These are phyloP conservation scores for Callocephalon fimbriatum DNA, from an alignment of 2,113 vertebrate species.

Conservation along the genomic window DNA sequence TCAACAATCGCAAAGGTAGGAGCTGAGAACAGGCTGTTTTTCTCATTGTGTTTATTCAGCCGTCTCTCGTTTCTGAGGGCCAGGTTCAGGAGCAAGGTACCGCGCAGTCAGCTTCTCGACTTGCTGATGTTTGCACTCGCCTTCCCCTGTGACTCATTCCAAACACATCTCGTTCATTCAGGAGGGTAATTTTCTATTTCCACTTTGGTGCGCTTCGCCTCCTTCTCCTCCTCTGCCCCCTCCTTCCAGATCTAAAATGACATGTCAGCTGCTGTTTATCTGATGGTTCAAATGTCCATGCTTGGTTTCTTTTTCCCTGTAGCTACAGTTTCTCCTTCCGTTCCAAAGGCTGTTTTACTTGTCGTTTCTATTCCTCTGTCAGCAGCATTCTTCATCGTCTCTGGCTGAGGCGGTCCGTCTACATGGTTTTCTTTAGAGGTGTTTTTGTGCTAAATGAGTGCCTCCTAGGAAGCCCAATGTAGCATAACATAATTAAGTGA, in stretches of 20 bases:
- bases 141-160: slow-evolving; percentile 74
- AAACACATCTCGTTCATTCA: slow-evolving; percentile 67
- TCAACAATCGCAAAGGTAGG: background rate
- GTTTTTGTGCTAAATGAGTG: slow-evolving; percentile 75
- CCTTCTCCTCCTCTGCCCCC: slow-evolving; percentile 21
- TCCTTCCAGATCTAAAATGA: slow-evolving; percentile 65
- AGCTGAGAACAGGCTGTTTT: background rate
- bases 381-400: slow-evolving; percentile 64
- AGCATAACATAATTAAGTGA: slow-evolving; percentile 76
- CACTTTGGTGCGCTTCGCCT: slow-evolving; percentile 66
- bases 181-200: slow-evolving; percentile 75
- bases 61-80: slow-evolving; percentile 32
- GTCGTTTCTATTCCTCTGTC: slow-evolving; percentile 67
- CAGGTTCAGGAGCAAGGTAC: slow-evolving; percentile 38
- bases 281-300: slow-evolving; percentile 68
- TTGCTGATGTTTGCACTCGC: slow-evolving; percentile 71
- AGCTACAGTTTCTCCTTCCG: slow-evolving; percentile 52
- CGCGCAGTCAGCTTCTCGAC: slow-evolving; percentile 57
- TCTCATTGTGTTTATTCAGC: slow-evolving; percentile 45
- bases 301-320: slow-evolving; percentile 45
- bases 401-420: slow-evolving; percentile 66
- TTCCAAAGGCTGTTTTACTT: slow-evolving; percentile 67
- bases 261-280: slow-evolving; percentile 72
- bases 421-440: slow-evolving; percentile 70
- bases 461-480: slow-evolving; percentile 76